Percentiles rank a stretch among this genome's conserved stretches.
phyloP scores from a whole-genome alignment of 2,888 invertebrate species.

The Seira ritae region DNA sequence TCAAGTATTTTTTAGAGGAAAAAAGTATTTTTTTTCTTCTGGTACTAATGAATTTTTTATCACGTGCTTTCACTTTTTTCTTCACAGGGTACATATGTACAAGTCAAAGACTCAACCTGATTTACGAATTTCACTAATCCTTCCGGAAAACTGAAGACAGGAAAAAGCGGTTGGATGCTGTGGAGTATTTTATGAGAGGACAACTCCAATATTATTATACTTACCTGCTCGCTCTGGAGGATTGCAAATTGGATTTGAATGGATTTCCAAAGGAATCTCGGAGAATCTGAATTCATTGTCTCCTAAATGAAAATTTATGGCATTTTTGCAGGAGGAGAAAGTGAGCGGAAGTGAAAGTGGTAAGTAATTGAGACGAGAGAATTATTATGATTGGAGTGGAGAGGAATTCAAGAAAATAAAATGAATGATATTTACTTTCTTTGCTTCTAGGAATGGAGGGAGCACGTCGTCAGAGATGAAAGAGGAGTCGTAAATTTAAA shows the following conservation, averaged over 20 bases:
- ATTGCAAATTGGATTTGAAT: neutral
- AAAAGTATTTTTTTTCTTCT: conserved; percentile 12
- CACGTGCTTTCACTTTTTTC: conserved; percentile 30
- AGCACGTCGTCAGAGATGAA: neutral
- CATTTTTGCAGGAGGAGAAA: neutral
- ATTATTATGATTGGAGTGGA: too few relatives aligned
- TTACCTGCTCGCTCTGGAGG: neutral
- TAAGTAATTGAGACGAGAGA: too few relatives aligned
- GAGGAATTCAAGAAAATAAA: too few relatives aligned
- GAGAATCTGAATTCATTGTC: neutral
- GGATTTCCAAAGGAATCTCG: neutral
- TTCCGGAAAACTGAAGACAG: conserved; percentile 33
- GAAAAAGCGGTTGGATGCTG: too few relatives aligned
- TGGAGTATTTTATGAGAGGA: too few relatives aligned
- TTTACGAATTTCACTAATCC: conserved; percentile 37
- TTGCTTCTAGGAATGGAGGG: neutral
- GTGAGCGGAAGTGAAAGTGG: neutral
- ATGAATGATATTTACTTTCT: neutral
- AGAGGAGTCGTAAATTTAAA: neutral
- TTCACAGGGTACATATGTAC: too few relatives aligned
- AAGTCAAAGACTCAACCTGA: conserved; percentile 29
- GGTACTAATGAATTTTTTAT: conserved; percentile 57
- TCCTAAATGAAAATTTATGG: neutral
- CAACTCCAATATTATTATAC: neutral
- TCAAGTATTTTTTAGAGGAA: neutral